Conservation (phyloP, 1,140 invertebrate genomes). For the Penaeus chinensis region DNA sequence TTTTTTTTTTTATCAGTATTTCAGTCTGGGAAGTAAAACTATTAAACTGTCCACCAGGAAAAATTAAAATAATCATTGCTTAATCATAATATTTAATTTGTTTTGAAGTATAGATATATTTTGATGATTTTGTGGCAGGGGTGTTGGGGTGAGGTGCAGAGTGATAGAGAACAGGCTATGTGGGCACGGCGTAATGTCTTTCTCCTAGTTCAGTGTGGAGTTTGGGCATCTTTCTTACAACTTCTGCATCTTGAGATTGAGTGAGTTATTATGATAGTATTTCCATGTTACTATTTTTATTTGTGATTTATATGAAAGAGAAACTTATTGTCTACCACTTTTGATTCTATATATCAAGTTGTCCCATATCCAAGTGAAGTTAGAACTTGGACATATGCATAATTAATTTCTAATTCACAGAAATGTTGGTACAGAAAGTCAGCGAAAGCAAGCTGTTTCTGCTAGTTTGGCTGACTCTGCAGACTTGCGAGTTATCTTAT, state of each 20-base stretch:
- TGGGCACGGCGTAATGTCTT: constrained; percentile 87
- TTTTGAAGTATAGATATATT: background rate
- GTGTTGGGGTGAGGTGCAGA: constrained; percentile 93
- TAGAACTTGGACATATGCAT: background rate
- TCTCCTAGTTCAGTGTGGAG: constrained; percentile 87
- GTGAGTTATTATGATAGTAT: constrained; percentile 69
- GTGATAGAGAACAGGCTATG: constrained; percentile 86
- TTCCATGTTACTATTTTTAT: too few species aligned
- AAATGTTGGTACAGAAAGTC: constrained; percentile 73
- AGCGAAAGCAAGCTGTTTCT: constrained; percentile 83
- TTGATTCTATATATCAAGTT: background rate
- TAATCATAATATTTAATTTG: background rate
- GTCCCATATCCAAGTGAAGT: constrained; percentile 6
- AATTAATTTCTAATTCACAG: constrained; percentile 29
- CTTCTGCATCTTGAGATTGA: constrained; percentile 95
- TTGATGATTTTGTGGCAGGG: constrained; percentile 70
- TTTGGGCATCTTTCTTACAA: constrained; percentile 90
- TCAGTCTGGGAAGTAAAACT: too few species aligned
- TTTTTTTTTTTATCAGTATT: too few species aligned
- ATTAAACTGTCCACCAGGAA: too few species aligned
- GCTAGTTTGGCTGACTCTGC: constrained; percentile 87
- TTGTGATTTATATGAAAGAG: too few species aligned
- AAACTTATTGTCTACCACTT: background rate
- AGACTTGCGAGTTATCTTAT: constrained; percentile 91
- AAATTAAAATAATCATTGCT: too few species aligned